A percentile compares a stretch with the other conserved stretches of the same genome.
Evolutionary conservation across 2,113 vertebrate genomes (phyloP).

Genomic region (Oenanthe oenanthe): DNA sequence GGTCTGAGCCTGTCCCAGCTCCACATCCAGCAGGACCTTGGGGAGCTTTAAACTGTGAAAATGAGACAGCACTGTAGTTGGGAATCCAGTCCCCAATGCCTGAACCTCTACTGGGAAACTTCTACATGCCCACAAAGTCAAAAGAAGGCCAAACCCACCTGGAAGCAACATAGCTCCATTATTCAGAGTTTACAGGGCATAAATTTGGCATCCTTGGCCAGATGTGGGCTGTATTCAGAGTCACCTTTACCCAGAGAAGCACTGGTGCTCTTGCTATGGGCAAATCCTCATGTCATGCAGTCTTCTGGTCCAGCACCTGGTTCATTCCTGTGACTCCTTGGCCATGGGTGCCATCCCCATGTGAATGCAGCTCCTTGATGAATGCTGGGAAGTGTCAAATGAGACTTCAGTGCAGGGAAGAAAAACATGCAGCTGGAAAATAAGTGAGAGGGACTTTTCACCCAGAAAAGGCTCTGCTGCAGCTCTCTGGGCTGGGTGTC

Average conservation of each 20-base stretch:
- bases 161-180: not conserved
- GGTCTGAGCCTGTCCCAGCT: not conserved
- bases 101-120: not conserved
- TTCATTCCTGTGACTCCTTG: accelerated
- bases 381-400: not conserved
- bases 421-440: not conserved
- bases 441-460: not conserved
- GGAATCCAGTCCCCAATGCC: not conserved
- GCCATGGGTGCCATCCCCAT: accelerated
- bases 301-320: not conserved
- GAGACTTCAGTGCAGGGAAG: not conserved
- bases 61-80: not conserved
- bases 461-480: not conserved
- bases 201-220: not conserved
- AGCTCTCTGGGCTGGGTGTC: not conserved
- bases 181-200: not conserved
- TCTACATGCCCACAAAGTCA: not conserved
- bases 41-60: not conserved
- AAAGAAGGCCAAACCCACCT: not conserved
- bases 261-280: not conserved
- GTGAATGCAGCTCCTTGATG: not conserved
- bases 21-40: not conserved
- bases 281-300: accelerated
- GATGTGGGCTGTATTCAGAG: not conserved
- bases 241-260: not conserved